Percentiles rank a stretch among this genome's conserved stretches.
Evolutionary conservation across 2,888 invertebrate genomes (phyloP).

Genomic region (Zygaena filipendulae): DNA sequence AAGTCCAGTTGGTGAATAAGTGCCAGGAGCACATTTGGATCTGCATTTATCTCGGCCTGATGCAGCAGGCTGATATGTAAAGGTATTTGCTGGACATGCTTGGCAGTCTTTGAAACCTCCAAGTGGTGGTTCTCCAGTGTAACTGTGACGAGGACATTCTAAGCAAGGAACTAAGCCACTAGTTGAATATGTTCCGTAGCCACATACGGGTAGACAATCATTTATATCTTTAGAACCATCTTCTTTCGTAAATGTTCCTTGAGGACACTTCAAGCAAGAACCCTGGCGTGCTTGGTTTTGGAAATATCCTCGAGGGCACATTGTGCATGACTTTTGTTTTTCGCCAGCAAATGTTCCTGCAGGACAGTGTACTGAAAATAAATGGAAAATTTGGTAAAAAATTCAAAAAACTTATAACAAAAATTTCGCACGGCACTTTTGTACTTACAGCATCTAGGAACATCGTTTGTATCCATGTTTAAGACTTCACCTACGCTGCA

Average conservation of each 20-base stretch:
- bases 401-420: not conserved
- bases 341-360: conserved; percentile 94
- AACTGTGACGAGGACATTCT: conserved; percentile 94
- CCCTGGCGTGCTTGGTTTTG: conserved; percentile 94
- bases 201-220: conserved; percentile 94
- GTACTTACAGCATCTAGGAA: conserved; percentile 87
- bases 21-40: conserved; percentile 89
- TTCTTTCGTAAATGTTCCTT: conserved; percentile 92
- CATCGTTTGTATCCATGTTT: conserved; percentile 91
- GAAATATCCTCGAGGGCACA: conserved; percentile 92
- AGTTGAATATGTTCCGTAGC: conserved; percentile 95
- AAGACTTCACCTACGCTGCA: conserved; percentile 94
- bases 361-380: conserved; percentile 88
- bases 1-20: conserved; percentile 92
- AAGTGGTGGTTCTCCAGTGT: conserved; percentile 86
- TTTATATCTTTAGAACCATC: conserved; percentile 87
- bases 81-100: conserved; percentile 89
- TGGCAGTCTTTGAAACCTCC: conserved; percentile 95
- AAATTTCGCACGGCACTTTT: too few species aligned
- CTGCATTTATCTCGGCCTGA: conserved; percentile 84
- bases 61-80: conserved; percentile 92
- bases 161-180: conserved; percentile 94
- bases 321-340: conserved; percentile 90
- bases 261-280: conserved; percentile 89
- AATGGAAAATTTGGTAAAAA: conserved; percentile 1